Conservation (phyloP, 2,888 invertebrate genomes). For the Platycnemis pennipes region DNA sequence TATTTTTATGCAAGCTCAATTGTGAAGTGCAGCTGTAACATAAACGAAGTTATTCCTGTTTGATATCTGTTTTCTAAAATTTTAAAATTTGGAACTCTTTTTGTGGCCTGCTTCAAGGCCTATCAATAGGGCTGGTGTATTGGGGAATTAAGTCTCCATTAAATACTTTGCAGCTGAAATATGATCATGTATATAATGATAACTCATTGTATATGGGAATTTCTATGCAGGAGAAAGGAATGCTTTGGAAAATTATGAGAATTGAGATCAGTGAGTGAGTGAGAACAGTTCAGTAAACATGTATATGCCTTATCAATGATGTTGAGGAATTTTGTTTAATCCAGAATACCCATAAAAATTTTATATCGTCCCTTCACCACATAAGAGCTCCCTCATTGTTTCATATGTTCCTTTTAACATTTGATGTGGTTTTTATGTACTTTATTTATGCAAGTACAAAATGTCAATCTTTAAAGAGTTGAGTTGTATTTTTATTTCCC, state of each 20-base stretch:
- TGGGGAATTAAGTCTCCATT: neutral
- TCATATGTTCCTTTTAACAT: neutral
- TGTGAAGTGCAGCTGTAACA: neutral
- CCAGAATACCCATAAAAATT: conserved; percentile 14
- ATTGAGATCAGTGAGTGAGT: neutral
- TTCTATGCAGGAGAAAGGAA: neutral
- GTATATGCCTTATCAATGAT: neutral
- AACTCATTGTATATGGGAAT: conserved; percentile 7
- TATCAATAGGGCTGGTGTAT: neutral
- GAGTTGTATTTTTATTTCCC: neutral
- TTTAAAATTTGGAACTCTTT: neutral
- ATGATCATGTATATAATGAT: neutral
- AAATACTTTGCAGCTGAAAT: neutral
- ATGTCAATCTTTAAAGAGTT: neutral
- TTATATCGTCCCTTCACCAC: neutral
- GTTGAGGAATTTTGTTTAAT: neutral
- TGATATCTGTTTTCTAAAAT: neutral
- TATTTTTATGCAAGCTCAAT: neutral
- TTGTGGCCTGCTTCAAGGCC: neutral
- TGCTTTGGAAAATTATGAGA: neutral
- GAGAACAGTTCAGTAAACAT: neutral
- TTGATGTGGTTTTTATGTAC: conserved; percentile 15
- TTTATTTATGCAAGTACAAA: conserved; percentile 16
- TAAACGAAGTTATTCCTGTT: neutral
- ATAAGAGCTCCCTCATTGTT: neutral